These are phyloP conservation scores for Nycteola revayana DNA, from an alignment of 2,888 invertebrate genomes.

Conservation along the genomic window DNA sequence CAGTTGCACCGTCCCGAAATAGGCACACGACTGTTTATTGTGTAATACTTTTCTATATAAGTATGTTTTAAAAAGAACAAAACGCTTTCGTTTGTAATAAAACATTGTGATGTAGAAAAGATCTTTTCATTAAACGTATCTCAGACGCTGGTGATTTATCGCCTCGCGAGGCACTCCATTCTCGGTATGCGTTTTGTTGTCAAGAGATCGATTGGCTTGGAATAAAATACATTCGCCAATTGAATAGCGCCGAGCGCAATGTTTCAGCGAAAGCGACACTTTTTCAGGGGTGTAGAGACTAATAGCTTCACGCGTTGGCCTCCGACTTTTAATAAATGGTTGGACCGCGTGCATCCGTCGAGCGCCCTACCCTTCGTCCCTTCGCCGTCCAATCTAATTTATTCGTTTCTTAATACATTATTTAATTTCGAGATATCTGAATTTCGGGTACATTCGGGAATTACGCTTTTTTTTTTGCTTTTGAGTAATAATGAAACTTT, in stretches of 20 bases:
- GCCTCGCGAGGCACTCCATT: constrained; percentile 73
- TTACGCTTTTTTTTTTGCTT: too few species aligned
- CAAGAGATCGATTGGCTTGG: constrained; percentile 73
- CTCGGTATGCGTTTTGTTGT: constrained; percentile 73
- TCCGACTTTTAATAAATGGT: constrained; percentile 73
- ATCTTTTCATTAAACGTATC: constrained; percentile 77
- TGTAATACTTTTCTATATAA: constrained; percentile 27
- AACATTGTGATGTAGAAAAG: constrained; percentile 57
- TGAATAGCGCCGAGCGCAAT: constrained; percentile 71
- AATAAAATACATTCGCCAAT: constrained; percentile 79
- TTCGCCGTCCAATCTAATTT: constrained; percentile 53
- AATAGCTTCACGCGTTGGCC: constrained; percentile 73
- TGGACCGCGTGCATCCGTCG: constrained; percentile 39
- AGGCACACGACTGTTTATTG: constrained; percentile 34
- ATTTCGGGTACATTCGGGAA: too few species aligned
- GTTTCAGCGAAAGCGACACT: constrained; percentile 74
- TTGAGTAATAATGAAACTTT: too few species aligned
- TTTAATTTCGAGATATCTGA: too few species aligned
- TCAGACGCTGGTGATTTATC: constrained; percentile 71
- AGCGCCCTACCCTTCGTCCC: constrained; percentile 6
- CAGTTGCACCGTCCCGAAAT: constrained; percentile 32
- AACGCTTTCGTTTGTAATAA: constrained; percentile 55
- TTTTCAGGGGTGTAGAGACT: constrained; percentile 70
- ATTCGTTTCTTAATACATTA: constrained; percentile 40
- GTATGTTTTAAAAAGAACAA: constrained; percentile 37